These are phyloP conservation scores for Heliocidaris erythrogramma DNA, from an alignment of 35 echinoderm and acorn worm species.

Conservation along the genomic window DNA sequence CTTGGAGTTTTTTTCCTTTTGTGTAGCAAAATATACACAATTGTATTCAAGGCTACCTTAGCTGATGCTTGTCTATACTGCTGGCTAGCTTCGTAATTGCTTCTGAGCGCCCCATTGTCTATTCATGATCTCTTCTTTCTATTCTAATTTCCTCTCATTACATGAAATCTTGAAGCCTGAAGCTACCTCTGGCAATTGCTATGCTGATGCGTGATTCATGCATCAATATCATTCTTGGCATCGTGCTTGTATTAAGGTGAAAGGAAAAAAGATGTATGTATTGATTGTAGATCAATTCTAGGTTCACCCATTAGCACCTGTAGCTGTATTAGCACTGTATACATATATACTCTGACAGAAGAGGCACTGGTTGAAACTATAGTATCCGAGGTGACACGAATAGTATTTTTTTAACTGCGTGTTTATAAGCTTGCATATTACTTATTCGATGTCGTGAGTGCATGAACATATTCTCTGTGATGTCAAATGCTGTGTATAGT, in stretches of 20 bases:
- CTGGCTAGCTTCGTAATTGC: neutral
- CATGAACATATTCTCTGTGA: too few relatives aligned
- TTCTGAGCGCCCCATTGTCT: neutral
- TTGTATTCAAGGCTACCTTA: neutral
- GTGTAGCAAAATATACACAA: neutral
- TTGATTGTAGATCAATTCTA: too few relatives aligned
- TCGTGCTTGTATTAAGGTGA: neutral
- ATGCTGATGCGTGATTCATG: neutral
- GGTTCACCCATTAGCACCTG: too few relatives aligned
- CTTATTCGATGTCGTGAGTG: too few relatives aligned
- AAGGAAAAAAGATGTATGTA: neutral
- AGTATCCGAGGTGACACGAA: too few relatives aligned
- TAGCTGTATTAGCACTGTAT: too few relatives aligned
- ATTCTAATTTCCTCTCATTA: slow-evolving; percentile 2
- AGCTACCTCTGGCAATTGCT: neutral
- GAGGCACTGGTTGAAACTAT: too few relatives aligned
- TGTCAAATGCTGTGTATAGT: too few relatives aligned
- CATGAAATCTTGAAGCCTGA: neutral
- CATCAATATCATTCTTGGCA: neutral
- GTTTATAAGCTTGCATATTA: too few relatives aligned
- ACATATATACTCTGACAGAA: too few relatives aligned
- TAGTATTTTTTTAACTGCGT: too few relatives aligned
- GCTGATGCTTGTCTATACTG: neutral
- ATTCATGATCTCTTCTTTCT: neutral
- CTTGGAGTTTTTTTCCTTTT: neutral